Evolutionary conservation across 92 coral and sea anemone genomes (phyloP).

Genomic region (Anthopleura xanthogrammica): DNA sequence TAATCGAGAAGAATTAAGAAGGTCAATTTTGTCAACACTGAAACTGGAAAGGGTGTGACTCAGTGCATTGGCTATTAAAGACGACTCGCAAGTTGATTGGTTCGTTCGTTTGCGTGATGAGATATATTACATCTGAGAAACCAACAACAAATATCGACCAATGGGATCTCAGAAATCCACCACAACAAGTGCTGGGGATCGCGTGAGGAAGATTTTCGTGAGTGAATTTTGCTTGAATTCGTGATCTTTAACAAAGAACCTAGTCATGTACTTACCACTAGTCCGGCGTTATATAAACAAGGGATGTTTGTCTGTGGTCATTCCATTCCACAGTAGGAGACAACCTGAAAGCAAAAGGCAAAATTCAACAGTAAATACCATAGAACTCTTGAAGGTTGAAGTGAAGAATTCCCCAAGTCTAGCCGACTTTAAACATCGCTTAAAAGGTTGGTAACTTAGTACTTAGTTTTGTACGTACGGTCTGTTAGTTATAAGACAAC

Average conservation of each 20-base stretch:
- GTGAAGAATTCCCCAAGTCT: background rate
- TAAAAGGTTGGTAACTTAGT: background rate
- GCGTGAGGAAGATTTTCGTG: constrained; percentile 27
- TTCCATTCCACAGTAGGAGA: background rate
- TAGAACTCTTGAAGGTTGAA: background rate
- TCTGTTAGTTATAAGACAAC: background rate
- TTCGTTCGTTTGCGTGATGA: constrained; percentile 15
- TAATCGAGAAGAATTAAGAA: background rate
- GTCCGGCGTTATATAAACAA: constrained; percentile 8
- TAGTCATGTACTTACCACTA: constrained; percentile 17
- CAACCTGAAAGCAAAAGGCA: background rate
- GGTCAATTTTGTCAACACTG: background rate
- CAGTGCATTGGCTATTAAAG: background rate
- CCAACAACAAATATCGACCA: constrained; percentile 5
- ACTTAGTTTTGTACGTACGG: background rate
- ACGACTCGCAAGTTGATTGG: constrained; percentile 7
- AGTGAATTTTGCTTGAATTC: constrained; percentile 7
- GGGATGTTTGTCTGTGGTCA: background rate
- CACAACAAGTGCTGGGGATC: constrained; percentile 20
- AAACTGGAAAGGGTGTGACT: background rate
- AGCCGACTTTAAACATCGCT: background rate
- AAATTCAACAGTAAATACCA: background rate
- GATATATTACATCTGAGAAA: constrained; percentile 1
- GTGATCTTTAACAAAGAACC: constrained; percentile 4
- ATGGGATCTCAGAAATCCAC: constrained; percentile 2